Evolutionary conservation across 2,113 vertebrate genomes (phyloP).

Genomic region (Sebastes fasciatus): DNA sequence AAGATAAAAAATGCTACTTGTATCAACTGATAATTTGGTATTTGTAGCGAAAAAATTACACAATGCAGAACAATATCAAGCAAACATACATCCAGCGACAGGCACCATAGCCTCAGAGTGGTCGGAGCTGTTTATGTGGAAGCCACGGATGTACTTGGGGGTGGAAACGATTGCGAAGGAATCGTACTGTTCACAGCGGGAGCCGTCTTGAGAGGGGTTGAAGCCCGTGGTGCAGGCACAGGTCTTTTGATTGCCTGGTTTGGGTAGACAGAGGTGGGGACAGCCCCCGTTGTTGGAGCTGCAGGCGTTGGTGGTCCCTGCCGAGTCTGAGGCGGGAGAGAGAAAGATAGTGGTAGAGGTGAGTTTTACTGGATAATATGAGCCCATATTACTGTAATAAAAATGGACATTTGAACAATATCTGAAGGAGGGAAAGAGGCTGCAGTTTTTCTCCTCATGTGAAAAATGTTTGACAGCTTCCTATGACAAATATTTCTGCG

Average conservation of each 20-base stretch:
- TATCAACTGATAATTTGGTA: neutral
- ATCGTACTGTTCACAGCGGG: conserved; percentile 78
- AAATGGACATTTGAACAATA: neutral
- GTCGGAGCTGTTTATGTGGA: conserved; percentile 84
- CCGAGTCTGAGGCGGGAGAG: conserved; percentile 68
- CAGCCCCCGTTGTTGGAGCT: conserved; percentile 82
- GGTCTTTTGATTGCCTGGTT: conserved; percentile 72
- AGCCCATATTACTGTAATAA: neutral
- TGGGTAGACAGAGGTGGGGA: conserved; percentile 82
- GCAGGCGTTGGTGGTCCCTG: conserved; percentile 80
- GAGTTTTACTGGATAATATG: neutral
- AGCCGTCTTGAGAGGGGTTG: conserved; percentile 70
- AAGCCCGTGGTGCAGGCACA: conserved; percentile 84
- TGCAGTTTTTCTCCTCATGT: neutral
- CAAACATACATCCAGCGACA: conserved; percentile 75
- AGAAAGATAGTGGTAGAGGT: neutral
- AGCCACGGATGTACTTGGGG: conserved; percentile 76
- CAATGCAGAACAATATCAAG: neutral
- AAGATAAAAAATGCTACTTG: neutral
- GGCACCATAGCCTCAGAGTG: conserved; percentile 85
- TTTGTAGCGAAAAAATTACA: neutral
- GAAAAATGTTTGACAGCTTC: neutral
- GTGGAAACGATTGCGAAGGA: conserved; percentile 81
- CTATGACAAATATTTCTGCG: neutral
- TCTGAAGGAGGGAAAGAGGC: neutral